phyloP scores from a whole-genome alignment of 2,797 vertebrate genomes.

The Aselliscus stoliczkanus region DNA sequence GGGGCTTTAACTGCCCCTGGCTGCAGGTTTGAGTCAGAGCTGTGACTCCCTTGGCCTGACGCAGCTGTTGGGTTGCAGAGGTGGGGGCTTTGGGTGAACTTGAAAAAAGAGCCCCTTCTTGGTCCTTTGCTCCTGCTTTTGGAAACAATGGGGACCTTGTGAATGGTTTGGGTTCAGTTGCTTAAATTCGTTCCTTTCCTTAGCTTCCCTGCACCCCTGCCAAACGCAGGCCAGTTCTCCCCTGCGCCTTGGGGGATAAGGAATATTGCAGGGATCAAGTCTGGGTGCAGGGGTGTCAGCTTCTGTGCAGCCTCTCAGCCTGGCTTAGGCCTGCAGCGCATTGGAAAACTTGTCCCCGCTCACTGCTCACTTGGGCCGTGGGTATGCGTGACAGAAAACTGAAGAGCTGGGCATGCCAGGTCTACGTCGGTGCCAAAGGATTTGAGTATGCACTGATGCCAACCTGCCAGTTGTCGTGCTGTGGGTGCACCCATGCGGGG shows the following conservation, averaged over 20 bases:
- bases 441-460: background rate
- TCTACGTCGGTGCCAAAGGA: background rate
- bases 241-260: too few relatives aligned
- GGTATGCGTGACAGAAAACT: background rate
- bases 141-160: background rate
- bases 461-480: conserved; percentile 11
- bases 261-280: background rate
- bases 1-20: background rate
- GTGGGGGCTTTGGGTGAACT: background rate
- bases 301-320: background rate
- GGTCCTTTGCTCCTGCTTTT: background rate
- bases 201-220: background rate
- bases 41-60: background rate
- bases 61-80: background rate
- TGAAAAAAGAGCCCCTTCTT: background rate
- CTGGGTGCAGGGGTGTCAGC: background rate
- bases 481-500: background rate
- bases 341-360: background rate
- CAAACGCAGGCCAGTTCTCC: background rate
- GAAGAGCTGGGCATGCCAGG: background rate
- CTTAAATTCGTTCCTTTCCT: background rate
- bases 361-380: background rate
- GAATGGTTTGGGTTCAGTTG: background rate
- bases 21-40: background rate
- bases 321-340: background rate